A percentile compares a stretch with the other conserved stretches of the same genome.
Conservation (phyloP, 2,113 vertebrate species). For the Varanus komodoensis region DNA sequence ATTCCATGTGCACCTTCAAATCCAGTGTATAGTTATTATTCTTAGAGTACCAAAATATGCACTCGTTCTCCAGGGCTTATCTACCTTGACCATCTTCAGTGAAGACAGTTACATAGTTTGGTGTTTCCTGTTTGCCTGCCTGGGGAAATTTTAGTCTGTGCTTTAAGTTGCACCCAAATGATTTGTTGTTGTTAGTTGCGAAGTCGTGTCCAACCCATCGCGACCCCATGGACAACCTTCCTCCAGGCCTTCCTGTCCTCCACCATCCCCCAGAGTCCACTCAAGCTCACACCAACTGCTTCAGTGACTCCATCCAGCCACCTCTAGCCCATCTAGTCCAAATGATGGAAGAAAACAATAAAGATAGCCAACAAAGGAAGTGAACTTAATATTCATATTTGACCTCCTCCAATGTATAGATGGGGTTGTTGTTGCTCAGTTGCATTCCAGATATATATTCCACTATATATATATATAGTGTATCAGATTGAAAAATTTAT, state of each 20-base stretch:
- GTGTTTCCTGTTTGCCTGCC: background rate
- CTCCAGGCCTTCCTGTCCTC: too few relatives aligned
- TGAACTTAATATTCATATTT: background rate
- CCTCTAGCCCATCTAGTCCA: too few relatives aligned
- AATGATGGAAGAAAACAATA: background rate
- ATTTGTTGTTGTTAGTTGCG: too few relatives aligned
- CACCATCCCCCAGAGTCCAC: too few relatives aligned
- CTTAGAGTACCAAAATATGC: background rate
- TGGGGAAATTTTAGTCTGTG: background rate
- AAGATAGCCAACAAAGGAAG: background rate
- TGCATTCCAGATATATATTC: conserved; percentile 20
- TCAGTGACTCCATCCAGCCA: too few relatives aligned
- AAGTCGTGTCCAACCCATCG: too few relatives aligned
- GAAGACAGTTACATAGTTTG: background rate
- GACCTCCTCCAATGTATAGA: background rate
- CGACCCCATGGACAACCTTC: too few relatives aligned
- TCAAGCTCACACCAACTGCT: too few relatives aligned
- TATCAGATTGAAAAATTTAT: conserved; percentile 40
- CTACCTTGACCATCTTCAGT: background rate
- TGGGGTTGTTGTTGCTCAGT: background rate
- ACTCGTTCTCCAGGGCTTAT: background rate
- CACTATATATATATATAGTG: conserved; percentile 3
- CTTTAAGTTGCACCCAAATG: background rate
- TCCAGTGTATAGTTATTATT: background rate
- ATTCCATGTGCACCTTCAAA: background rate